Evolutionary conservation across 2,113 vertebrate genomes (phyloP).

Genomic region (Trematomus loennbergii): DNA sequence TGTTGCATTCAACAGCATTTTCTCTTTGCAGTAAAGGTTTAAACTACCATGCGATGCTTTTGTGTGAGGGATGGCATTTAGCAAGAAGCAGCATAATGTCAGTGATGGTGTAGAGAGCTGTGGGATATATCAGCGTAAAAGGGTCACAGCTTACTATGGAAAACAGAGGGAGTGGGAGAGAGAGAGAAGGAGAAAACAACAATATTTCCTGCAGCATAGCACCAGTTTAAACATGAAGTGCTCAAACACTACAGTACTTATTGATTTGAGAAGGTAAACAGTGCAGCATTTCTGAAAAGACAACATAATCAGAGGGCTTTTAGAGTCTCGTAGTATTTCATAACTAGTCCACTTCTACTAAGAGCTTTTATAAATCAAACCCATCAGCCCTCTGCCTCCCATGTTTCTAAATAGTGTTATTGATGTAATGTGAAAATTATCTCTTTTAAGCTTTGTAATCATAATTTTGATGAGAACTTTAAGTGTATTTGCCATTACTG

Average conservation of each 20-base stretch:
- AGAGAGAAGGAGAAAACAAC: neutral
- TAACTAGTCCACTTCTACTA: constrained; percentile 20
- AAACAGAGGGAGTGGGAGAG: constrained; percentile 32
- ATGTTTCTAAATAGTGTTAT: constrained; percentile 7
- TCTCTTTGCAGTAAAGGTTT: constrained; percentile 4
- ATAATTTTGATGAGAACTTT: constrained; percentile 22
- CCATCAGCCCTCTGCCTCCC: constrained; percentile 12
- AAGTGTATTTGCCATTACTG: constrained; percentile 4
- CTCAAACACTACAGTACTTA: constrained; percentile 1
- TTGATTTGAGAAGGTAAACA: constrained; percentile 41
- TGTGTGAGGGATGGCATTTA: constrained; percentile 39
- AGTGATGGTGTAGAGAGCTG: constrained; percentile 26
- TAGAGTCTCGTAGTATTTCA: constrained; percentile 18
- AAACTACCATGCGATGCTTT: neutral
- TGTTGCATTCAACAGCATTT: constrained; percentile 15
- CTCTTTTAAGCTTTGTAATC: constrained; percentile 14
- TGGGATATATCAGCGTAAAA: constrained; percentile 29
- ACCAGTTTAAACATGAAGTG: constrained; percentile 13
- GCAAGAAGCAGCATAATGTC: constrained; percentile 31
- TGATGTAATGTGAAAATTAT: neutral
- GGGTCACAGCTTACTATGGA: constrained; percentile 35
- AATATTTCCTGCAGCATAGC: constrained; percentile 2
- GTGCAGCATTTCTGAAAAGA: constrained; percentile 18
- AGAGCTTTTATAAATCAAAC: constrained; percentile 26
- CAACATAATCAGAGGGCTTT: constrained; percentile 28